Evolutionary conservation across 2,888 invertebrate genomes (phyloP), one percentile per base, ranked within the genome.

Genomic region (Pseudococcus jackbeardsleyi): DNA sequence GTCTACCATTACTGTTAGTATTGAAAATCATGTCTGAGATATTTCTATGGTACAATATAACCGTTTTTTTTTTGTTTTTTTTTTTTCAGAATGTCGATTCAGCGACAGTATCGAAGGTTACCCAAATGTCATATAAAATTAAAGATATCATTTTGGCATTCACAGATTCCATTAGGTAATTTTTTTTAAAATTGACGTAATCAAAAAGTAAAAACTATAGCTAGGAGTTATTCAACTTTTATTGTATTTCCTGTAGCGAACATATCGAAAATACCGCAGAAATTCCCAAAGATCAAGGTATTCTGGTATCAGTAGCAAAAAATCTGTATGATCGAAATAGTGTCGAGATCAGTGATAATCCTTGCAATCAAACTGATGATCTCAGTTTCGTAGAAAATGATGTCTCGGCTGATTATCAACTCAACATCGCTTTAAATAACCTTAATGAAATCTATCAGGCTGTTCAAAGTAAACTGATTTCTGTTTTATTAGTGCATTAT

Each of bases 31-130:
- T 84, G 19, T 85, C 59, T 0, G 9, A 22, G 33, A 42, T 85
- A 39, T 46, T 59, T 86, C 7, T 7, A n/a, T 17, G 5, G 33
- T 64, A 6, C 42, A 42, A 39, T 68, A 84, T 59, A 0, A 54
- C n/a, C 48, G 11, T 12, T 54, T 17, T n/a, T 54, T 3, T 6
- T 39, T 33, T 68, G 26, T 72, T 33, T 68, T 8, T 22, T 68
- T 68, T 39, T 87, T 42, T 68, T 22, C 87, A 88, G 88, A 88
- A 88, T 54, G 54, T 88, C 33, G 79, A 88, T 82, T 79, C 79
- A 3, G 50, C 33, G 7, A 88, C 88, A n/a, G 50, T 88, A 19
- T 39, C 77, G 12, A 88, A 82, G n/a, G 88, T 88, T 79, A 59
- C 88, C 22, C 79, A 88, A 88, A 50, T 88, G 46, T 72, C 88